Evolutionary conservation across 2,888 invertebrate species (phyloP).

Genomic region (Physocephala rufipes): DNA sequence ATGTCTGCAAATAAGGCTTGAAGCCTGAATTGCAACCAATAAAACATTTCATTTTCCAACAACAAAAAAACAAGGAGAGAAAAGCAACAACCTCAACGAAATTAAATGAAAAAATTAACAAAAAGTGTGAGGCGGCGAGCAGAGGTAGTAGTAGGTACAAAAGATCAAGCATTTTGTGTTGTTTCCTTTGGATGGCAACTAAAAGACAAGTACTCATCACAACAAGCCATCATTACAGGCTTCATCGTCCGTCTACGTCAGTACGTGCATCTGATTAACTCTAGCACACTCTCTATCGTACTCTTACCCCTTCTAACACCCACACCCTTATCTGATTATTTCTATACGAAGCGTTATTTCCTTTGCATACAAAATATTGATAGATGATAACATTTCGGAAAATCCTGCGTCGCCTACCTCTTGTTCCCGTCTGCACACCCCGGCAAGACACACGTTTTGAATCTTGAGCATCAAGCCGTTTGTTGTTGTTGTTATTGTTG

Average conservation of each 20-base stretch:
- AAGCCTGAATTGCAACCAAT: neutral
- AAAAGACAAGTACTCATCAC: conserved; percentile 12
- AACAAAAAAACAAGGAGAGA: neutral
- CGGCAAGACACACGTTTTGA: conserved; percentile 18
- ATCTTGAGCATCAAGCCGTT: conserved; percentile 59
- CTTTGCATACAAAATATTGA: conserved; percentile 32
- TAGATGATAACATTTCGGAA: conserved; percentile 29
- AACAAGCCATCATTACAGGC: neutral
- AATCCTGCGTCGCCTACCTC: neutral
- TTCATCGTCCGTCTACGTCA: too few relatives aligned
- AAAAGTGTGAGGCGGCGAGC: too few relatives aligned
- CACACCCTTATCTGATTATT: neutral
- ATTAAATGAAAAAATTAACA: neutral
- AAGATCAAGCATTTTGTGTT: conserved; percentile 29
- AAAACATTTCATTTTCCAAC: neutral
- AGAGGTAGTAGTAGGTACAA: neutral
- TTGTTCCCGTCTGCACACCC: neutral
- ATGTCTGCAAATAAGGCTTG: conserved; percentile 1
- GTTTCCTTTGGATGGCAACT: neutral
- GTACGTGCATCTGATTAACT: too few relatives aligned
- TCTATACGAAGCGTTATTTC: neutral
- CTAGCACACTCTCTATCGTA: neutral
- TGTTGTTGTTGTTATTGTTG: conserved; percentile 47
- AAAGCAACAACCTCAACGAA: neutral
- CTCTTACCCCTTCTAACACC: neutral